Evolutionary conservation across 2,888 invertebrate species (phyloP), one percentile per base, ranked within the genome.

Genomic region (Tupiocoris notatus): DNA sequence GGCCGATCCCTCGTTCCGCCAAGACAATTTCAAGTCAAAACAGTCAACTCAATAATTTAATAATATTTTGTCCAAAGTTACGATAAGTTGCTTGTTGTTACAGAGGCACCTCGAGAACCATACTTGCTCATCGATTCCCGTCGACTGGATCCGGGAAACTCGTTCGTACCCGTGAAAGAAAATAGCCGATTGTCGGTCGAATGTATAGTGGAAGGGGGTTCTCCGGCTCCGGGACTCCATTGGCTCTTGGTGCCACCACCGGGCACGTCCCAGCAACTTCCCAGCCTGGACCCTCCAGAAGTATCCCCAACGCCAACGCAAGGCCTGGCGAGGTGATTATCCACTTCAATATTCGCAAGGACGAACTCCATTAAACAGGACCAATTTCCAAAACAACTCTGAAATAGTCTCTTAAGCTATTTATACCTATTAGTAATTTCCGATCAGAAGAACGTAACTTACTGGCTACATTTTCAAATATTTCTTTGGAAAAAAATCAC

Each of bases 81-180:
- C n/a, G n/a, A n/a, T n/a, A 39, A 22, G 16, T 56, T 54, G 6
- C 20, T 68, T 16, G 1, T 21, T 39, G 7, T 78, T 75, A 1
- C 88, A 94, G 94, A 94, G 85, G 88, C 92, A 62, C 94, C 94
- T 21, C 89, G 92, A 79, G 89, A 92, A 65, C 93, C 94, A 79
- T 95, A 94, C 85, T 87, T 95, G 81, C 89, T 93, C 83, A 93
- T 94, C 84, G 95, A 95, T 84, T 93, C 93, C 57, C 87, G 93
- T 63, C 89, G 93, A 22, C 86, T 94, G 82, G 94, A 94, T 85
- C 91, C 93, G 0, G 93, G 93, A 79, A 94, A 94, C 85, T 90
- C 92, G 79, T 94, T 94, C 87, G 91, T 94, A 81, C 94, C 94
- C 0, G 93, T 94, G 20, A 88, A 92, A 81, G 94, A 95, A 84